phyloP scores from a whole-genome alignment of 1,140 invertebrate species.

The Drosophila parabipectinata region DNA sequence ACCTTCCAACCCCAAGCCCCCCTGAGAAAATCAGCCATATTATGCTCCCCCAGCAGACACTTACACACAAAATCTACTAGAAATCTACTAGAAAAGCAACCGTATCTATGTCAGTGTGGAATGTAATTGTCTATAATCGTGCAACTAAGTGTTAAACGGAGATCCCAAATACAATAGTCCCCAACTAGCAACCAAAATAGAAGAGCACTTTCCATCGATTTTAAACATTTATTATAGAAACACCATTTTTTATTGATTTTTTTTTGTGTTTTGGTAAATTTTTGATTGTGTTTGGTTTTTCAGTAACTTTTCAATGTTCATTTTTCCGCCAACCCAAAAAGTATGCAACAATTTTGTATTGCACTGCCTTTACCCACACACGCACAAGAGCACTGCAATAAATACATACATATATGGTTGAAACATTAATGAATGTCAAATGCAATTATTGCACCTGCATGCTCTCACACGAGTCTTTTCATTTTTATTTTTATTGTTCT shows the following conservation, averaged over 20 bases:
- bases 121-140: slow-evolving; percentile 47
- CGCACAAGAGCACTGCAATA: neutral
- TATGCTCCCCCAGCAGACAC: slow-evolving; percentile 13
- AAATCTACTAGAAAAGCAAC: slow-evolving; percentile 21
- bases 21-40: neutral
- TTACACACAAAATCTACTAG: slow-evolving; percentile 12
- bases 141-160: slow-evolving; percentile 38
- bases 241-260: neutral
- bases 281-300: slow-evolving; percentile 14
- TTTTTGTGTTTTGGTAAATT: slow-evolving; percentile 6
- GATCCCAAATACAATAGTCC: neutral
- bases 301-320: slow-evolving; percentile 36
- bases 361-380: slow-evolving; percentile 6
- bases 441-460: slow-evolving; percentile 78
- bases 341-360: slow-evolving; percentile 61
- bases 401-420: slow-evolving; percentile 7
- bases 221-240: slow-evolving; percentile 31
- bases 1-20: slow-evolving; percentile 19
- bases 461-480: slow-evolving; percentile 24
- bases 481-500: slow-evolving; percentile 1
- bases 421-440: slow-evolving; percentile 77
- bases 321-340: slow-evolving; percentile 46
- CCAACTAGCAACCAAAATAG: slow-evolving; percentile 15
- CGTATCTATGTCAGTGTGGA: slow-evolving; percentile 30
- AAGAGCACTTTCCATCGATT: slow-evolving; percentile 20